Evolutionary conservation across 2,888 invertebrate species (phyloP), one percentile per base, ranked within the genome.

Genomic region (Metellina segmentata): DNA sequence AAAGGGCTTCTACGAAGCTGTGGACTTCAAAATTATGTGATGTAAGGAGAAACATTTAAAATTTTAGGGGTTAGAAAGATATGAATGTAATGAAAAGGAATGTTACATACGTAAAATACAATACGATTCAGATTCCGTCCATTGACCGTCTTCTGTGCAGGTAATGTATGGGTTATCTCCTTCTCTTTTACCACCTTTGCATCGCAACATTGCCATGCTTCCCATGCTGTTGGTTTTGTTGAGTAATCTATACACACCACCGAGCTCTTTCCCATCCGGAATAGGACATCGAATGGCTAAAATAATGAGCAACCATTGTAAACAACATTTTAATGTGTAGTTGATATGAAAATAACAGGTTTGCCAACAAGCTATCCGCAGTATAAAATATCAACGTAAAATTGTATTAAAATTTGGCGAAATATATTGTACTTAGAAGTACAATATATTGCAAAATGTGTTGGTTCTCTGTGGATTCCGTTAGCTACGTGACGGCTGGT

Each of bases 201-300:
- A 92, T 61, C 85, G 69, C 49, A 92, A 19, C 53, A 82, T 77
- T 19, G 89, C 92, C 89, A 89, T 78, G 16, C 92, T 92, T 19
- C 92, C 92, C 86, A 92, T 86, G n/a, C 89, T 92, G 20, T 83
- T 89, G 4, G 89, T 86, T 51, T 86, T 53, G 20, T 92, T 92
- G 4, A 92, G 11, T 13, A 92, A 53, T 19, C 92, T 72, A 8
- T 86, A 92, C n/a, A 82, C 72, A 13, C 92, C 92, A 69, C 89
- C 82, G 7, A 77, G 75, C 11, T 85, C 75, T 75, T 77, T 81
- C 6, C 81, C 89, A 72, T 89, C 89, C 9, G 85, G 89, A 82
- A 89, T 20, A n/a, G 81, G 81, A 51, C 92, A 92, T 52, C 85
- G 74, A 6, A 92, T 92, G 0, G 72, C 92, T 92, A 70, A 61